These are phyloP conservation scores for Glaucidium brasilianum DNA, from an alignment of 2,113 vertebrate species.

Conservation along the genomic window DNA sequence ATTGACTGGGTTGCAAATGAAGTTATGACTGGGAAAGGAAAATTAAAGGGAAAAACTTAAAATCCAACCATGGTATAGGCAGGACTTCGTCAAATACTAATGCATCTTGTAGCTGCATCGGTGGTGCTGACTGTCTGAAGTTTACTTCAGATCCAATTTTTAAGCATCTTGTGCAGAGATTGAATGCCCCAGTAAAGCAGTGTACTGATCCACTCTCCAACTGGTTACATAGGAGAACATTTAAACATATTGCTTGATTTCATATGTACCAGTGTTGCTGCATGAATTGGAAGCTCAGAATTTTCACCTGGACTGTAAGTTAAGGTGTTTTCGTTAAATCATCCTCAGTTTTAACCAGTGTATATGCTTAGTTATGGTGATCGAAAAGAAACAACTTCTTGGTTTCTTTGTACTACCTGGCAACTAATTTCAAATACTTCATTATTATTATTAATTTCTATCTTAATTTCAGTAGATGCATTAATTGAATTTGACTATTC, in stretches of 20 bases:
- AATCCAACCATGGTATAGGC: accelerated
- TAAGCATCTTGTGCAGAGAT: background rate
- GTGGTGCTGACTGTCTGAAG: background rate
- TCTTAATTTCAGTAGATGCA: background rate
- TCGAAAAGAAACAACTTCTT: background rate
- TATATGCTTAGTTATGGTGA: background rate
- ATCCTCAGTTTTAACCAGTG: background rate
- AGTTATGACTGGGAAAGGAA: background rate
- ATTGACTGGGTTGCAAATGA: background rate
- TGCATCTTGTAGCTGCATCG: background rate
- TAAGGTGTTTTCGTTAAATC: background rate
- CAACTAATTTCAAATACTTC: background rate
- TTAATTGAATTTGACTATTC: background rate
- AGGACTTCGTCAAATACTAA: background rate
- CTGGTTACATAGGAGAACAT: background rate
- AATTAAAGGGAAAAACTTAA: background rate
- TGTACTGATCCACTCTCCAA: background rate
- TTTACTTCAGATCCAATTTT: background rate
- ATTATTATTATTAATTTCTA: background rate
- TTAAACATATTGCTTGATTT: background rate
- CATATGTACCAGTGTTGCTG: accelerated
- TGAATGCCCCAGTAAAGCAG: background rate
- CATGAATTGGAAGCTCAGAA: background rate
- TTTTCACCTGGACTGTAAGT: background rate
- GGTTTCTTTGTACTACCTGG: background rate